phyloP scores from a whole-genome alignment of 2,797 vertebrate species.

The Todus mexicanus region DNA sequence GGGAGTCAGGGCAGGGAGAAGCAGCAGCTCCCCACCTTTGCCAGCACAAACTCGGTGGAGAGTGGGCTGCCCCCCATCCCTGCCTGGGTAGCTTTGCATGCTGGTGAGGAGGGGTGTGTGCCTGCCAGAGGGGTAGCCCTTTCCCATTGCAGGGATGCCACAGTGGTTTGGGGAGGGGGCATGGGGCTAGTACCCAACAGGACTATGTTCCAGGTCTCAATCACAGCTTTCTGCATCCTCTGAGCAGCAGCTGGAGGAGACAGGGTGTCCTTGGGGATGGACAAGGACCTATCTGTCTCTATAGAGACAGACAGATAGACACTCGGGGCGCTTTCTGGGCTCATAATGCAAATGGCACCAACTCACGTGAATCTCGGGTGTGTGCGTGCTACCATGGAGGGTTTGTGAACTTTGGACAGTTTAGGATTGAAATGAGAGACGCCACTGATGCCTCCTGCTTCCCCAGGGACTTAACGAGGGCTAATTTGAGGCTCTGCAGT shows the following conservation, averaged over 20 bases:
- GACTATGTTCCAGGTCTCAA: neutral
- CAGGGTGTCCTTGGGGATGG: neutral
- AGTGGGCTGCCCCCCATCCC: neutral
- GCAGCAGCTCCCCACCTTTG: neutral
- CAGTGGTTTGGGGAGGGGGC: rapidly evolving
- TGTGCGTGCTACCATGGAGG: rapidly evolving
- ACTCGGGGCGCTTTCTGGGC: rapidly evolving
- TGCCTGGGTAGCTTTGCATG: rapidly evolving
- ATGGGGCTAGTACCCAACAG: neutral
- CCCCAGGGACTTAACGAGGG: neutral
- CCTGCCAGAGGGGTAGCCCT: neutral
- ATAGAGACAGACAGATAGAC: neutral
- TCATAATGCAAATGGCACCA: neutral
- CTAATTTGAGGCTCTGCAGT: neutral
- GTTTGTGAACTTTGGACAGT: neutral
- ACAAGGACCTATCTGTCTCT: neutral
- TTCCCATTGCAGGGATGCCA: rapidly evolving
- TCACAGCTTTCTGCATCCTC: neutral
- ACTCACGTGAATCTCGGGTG: rapidly evolving
- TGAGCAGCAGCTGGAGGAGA: neutral
- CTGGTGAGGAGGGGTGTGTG: neutral
- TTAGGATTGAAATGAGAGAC: neutral
- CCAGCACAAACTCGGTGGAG: neutral
- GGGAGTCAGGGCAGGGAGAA: neutral
- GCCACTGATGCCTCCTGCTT: neutral